Evolutionary conservation across 2,888 invertebrate species (phyloP).

Genomic region (Acleris literana): DNA sequence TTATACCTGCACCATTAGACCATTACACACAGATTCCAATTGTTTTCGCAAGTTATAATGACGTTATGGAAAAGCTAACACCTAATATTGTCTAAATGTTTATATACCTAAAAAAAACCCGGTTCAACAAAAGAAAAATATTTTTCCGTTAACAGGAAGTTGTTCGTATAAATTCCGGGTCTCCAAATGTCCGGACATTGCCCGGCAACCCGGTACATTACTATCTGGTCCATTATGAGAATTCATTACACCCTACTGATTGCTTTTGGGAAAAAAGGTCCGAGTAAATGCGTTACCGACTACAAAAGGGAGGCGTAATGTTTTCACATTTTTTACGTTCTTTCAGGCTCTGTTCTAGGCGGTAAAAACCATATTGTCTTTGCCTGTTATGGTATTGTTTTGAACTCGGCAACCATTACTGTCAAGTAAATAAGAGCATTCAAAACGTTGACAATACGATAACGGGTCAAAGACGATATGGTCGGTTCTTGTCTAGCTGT

Average conservation of each 20-base stretch:
- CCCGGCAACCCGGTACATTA: constrained; percentile 38
- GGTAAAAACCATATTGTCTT: too few relatives aligned
- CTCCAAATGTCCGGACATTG: constrained; percentile 28
- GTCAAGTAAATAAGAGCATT: too few relatives aligned
- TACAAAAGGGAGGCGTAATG: constrained; percentile 1
- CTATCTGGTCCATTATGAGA: constrained; percentile 38
- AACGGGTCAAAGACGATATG: too few relatives aligned
- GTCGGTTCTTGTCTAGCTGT: too few relatives aligned
- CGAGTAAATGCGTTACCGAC: constrained; percentile 13
- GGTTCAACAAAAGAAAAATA: constrained; percentile 16
- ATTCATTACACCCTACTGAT: constrained; percentile 60
- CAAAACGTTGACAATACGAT: too few relatives aligned
- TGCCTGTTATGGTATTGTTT: too few relatives aligned
- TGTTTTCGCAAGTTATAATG: too few relatives aligned
- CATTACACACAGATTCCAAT: too few relatives aligned
- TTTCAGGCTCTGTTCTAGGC: background rate
- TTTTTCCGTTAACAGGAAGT: constrained; percentile 34
- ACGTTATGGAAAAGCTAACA: too few relatives aligned
- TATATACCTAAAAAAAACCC: background rate
- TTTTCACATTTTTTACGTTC: constrained; percentile 1
- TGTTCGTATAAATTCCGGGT: constrained; percentile 38
- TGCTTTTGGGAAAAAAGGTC: constrained; percentile 58
- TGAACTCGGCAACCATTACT: too few relatives aligned
- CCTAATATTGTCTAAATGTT: background rate
- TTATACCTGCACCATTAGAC: too few relatives aligned